Conservation (phyloP, 2,113 vertebrate species). For the Anhinga anhinga region DNA sequence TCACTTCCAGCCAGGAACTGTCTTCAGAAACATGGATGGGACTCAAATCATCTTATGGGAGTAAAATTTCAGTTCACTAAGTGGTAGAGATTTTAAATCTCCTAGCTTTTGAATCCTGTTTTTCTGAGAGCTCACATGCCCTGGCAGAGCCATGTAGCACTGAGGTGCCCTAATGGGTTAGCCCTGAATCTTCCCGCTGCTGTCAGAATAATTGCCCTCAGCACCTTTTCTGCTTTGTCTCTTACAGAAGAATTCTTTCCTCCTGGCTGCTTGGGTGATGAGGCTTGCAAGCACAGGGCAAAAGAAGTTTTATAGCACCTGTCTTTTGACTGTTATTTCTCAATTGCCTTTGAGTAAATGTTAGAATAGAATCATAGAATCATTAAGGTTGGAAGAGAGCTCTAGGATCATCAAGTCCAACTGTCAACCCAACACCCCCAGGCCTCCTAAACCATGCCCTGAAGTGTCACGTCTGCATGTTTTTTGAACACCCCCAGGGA, state of each 20-base stretch:
- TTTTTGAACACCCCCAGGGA: too few relatives aligned
- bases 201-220: neutral
- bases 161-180: neutral
- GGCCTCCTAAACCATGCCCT: too few relatives aligned
- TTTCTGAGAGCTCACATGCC: neutral
- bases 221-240: neutral
- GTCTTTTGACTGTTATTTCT: neutral
- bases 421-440: too few relatives aligned
- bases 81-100: neutral
- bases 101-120: neutral
- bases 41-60: neutral
- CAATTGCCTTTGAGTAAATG: neutral
- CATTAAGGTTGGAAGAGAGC: too few relatives aligned
- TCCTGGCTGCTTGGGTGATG: neutral
- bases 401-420: too few relatives aligned
- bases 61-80: neutral
- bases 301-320: neutral
- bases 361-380: too few relatives aligned
- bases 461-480: too few relatives aligned
- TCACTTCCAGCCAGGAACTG: neutral
- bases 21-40: neutral
- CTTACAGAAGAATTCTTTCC: neutral
- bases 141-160: neutral
- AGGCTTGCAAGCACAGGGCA: neutral
- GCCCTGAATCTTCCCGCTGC: neutral